Evolutionary conservation across 53 echinoderm and acorn worm genomes (phyloP), one percentile per base, ranked within the genome.

Genomic region (Holothuria leucospilota): DNA sequence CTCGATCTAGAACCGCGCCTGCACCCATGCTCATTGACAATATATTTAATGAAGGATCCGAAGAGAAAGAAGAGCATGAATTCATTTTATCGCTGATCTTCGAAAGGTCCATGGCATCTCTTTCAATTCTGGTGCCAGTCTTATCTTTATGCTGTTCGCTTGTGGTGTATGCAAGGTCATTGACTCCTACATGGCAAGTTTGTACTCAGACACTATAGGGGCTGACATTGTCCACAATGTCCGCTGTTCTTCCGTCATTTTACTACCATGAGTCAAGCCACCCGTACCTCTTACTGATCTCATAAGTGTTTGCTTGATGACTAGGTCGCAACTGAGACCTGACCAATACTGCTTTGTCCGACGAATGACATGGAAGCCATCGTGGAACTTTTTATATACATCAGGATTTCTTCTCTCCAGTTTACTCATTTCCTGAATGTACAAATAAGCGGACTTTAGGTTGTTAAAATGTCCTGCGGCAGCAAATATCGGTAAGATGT

Each of bases 291-390:
- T 86, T 20, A 90, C 24, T 34, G 82, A 86, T 40, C 86, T 86
- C 90, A 90, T 90, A 20, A 90, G 39, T 4, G 82, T 86, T 34
- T 82, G 86, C 34, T 90, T 86, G 5, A 90, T 90, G 12, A 53
- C 90, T 0, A 90, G 85, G 39, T 87, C 91, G 15, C 24, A 66
- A 77, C 84, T 41, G 1, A 89, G 63, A 21, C 89, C 89, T 53
- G 84, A 84, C 88, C 84, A 89, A 38, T 5, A 89, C 21, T 71
- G 71, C 40, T 89, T 73, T 0, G 29, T 84, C 11, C 84, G 38
- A 29, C 89, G 84, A 69, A 89, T 62, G 0, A 87, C 85, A 70
- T 85, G 85, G 29, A 42, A 86, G 0, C 90, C 85, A 23, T 78
- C 39, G 10, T 24, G 39, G 51, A 90, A 90, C 2, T 85, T 73